These are phyloP conservation scores for Zonotrichia leucophrys DNA, from an alignment of 2,113 vertebrate genomes.

Conservation along the genomic window DNA sequence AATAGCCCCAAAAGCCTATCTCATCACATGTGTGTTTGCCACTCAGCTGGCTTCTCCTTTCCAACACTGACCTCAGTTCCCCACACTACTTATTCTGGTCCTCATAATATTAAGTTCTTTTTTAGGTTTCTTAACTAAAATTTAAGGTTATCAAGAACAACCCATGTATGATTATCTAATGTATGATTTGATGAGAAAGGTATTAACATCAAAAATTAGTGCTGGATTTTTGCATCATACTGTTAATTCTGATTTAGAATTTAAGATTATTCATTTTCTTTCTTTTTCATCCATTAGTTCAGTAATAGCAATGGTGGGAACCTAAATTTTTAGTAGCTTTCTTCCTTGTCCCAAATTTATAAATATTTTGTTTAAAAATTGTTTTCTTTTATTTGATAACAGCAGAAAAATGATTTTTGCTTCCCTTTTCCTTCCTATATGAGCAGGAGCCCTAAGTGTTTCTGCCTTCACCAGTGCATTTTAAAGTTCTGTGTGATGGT, in stretches of 20 bases:
- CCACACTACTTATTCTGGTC: neutral
- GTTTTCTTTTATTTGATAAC: neutral
- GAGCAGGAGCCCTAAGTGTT: neutral
- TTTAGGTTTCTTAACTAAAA: neutral
- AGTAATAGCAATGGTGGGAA: neutral
- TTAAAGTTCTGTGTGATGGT: neutral
- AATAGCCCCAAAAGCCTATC: neutral
- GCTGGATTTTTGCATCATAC: neutral
- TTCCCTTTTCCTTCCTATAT: neutral
- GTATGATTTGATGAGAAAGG: neutral
- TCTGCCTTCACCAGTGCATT: neutral
- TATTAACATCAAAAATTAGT: neutral
- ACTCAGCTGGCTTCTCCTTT: neutral
- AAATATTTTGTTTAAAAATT: neutral
- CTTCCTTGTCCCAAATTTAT: neutral
- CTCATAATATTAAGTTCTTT: neutral
- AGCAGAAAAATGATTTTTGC: neutral
- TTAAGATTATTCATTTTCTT: neutral
- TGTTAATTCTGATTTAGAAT: neutral
- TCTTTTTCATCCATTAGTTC: neutral
- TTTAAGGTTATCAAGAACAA: neutral
- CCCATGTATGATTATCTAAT: neutral
- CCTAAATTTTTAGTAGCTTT: neutral
- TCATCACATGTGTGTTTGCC: neutral
- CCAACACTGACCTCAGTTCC: neutral